Base-by-base conservation (phyloP, 2,113 vertebrate species). In the Zingel zingel region DNA sequence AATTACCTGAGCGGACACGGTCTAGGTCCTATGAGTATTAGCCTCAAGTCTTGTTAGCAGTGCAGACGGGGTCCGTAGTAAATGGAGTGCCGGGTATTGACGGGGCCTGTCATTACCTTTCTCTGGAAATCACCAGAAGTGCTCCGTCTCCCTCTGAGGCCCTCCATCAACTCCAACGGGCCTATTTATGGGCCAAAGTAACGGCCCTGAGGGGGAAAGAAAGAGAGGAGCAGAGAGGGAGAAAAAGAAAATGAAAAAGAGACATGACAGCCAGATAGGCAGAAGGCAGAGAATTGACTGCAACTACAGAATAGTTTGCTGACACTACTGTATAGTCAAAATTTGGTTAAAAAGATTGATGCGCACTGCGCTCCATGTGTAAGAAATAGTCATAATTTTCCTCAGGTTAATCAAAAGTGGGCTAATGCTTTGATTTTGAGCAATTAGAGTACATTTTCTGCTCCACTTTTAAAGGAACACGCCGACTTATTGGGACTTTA, bases 61-160 rank as follows among this genome's bases (percentile, higher is more conserved):
- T 72, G 88, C 83, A 81, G 83, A 86, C 79, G 13, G 84, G 69
- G 77, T 54, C 59, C 9, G 75, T 75, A 74, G 83, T 92, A 93
- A 94, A 93, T 90, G 90, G 86, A 87, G 85, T 69, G 51, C 56
- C 56, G 23, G 58, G 74, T 94, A 94, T 94, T 88, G 93, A 94
- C 89, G 85, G 76, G 64, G 81, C 62, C 91, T 93, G 94, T 92
- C 93, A 88, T 93, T 94, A 93, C 90, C 85, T 91, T 93, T 94
- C 89, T 88, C 81, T 87, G 85, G 84, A 88, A 89, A 92, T 94
- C 91, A 92, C 83, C 75, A 65, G 56, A 89, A 91, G 92, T 85
- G 86, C 89, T 88, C 84, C 18, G 67, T 91, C 88, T 90, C 81
- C 73, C 89, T 77, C 81, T 51, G 65, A 86, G 81, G 79, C 88